Conservation (phyloP, 2,797 vertebrate species). For the Pterois miles region DNA sequence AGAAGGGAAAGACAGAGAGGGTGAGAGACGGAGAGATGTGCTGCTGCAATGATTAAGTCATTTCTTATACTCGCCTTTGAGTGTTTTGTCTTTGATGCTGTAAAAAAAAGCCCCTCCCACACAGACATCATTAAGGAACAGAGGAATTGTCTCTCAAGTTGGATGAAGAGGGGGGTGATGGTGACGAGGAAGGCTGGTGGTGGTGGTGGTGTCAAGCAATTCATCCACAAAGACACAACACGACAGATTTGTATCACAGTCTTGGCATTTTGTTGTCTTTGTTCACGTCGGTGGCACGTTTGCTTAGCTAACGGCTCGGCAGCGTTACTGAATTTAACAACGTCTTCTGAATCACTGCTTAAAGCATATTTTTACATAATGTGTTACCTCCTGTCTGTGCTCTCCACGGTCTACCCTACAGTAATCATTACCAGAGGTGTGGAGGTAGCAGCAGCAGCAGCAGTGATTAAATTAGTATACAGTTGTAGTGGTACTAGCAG, state of each 20-base stretch:
- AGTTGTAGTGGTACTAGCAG: neutral
- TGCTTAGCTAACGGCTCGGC: slow-evolving; percentile 31
- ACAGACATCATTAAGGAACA: slow-evolving; percentile 76
- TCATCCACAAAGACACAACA: slow-evolving; percentile 56
- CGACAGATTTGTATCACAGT: slow-evolving; percentile 58
- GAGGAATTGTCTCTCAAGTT: slow-evolving; percentile 70
- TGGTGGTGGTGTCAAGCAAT: slow-evolving; percentile 37
- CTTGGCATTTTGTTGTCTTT: slow-evolving; percentile 48
- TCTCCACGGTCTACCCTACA: neutral
- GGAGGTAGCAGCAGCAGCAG: neutral
- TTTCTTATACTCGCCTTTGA: slow-evolving; percentile 70
- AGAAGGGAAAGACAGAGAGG: slow-evolving; percentile 2
- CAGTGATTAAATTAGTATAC: slow-evolving; percentile 11
- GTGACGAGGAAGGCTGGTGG: neutral
- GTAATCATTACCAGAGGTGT: slow-evolving; percentile 13
- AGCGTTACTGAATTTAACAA: slow-evolving; percentile 22
- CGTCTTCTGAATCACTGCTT: neutral
- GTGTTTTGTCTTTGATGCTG: slow-evolving; percentile 72
- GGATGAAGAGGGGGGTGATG: slow-evolving; percentile 41
- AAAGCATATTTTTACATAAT: slow-evolving; percentile 38
- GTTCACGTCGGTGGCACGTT: slow-evolving; percentile 22
- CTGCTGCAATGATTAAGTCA: slow-evolving; percentile 76
- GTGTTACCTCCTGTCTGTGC: slow-evolving; percentile 22
- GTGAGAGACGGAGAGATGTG: slow-evolving; percentile 39
- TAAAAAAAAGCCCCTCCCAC: slow-evolving; percentile 64